These are phyloP conservation scores for Lutraria rhynchaena DNA, from an alignment of 1,140 invertebrate species.

Conservation along the genomic window DNA sequence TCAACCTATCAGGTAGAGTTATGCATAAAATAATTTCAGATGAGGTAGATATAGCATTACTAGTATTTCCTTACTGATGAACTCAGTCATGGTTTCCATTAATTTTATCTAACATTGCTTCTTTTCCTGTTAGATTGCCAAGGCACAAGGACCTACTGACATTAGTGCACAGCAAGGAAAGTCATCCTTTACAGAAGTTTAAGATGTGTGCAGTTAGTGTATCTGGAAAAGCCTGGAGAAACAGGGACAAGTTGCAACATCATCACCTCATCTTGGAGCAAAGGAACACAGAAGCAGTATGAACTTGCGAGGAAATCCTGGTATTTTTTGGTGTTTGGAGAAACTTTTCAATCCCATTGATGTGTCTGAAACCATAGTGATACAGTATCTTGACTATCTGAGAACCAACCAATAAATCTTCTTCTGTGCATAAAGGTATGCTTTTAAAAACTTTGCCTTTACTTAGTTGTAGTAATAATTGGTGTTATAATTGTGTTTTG, in stretches of 20 bases:
- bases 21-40: conserved; percentile 26
- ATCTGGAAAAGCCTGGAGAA: too few relatives aligned
- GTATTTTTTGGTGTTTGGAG: conserved; percentile 31
- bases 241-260: conserved; percentile 3
- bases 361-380: not conserved
- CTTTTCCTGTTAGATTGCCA: conserved; percentile 48
- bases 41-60: conserved; percentile 27
- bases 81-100: conserved; percentile 22
- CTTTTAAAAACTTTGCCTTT: conserved; percentile 27
- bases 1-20: not conserved
- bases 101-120: conserved; percentile 14
- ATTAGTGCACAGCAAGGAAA: too few relatives aligned
- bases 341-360: conserved; percentile 11
- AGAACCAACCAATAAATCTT: too few relatives aligned
- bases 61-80: conserved; percentile 8
- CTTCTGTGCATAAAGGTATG: conserved; percentile 36
- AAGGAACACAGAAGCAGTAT: conserved; percentile 36
- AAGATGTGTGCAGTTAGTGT: not conserved
- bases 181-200: conserved; percentile 10
- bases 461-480: not conserved
- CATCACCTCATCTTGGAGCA: not conserved
- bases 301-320: conserved; percentile 4
- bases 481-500: conserved; percentile 36
- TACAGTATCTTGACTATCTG: not conserved
- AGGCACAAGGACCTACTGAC: conserved; percentile 37